A percentile compares a stretch with the other conserved stretches of the same genome.
Conservation (phyloP, 2,113 vertebrate species). For the Dinomys branickii region DNA sequence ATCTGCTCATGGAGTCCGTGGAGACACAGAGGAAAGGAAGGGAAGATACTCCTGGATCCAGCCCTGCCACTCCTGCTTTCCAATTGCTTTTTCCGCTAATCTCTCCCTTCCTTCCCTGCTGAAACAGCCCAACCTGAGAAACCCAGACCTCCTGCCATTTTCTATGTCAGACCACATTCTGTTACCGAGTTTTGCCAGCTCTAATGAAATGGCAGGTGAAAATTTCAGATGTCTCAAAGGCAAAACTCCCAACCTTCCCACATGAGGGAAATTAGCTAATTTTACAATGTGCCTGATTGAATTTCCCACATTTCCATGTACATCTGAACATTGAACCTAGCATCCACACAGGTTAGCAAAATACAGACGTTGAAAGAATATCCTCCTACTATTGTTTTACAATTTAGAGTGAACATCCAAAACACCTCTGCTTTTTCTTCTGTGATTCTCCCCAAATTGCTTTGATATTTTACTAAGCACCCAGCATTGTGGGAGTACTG, state of each 20-base stretch:
- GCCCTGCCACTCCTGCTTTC: neutral
- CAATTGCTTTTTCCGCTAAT: neutral
- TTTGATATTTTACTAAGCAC: neutral
- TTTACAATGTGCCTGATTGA: neutral
- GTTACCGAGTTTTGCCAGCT: neutral
- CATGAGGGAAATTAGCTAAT: neutral
- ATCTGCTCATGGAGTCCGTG: neutral
- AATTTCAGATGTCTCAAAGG: neutral
- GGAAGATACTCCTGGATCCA: neutral
- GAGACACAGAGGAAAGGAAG: neutral
- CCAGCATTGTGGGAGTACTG: neutral
- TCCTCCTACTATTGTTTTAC: neutral
- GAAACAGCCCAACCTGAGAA: neutral
- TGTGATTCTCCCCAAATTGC: neutral
- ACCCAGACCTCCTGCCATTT: neutral
- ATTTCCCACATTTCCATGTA: neutral
- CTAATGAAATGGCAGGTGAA: neutral
- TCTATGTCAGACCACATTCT: neutral
- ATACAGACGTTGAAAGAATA: neutral
- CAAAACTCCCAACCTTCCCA: neutral
- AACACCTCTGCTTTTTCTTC: neutral
- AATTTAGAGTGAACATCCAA: neutral
- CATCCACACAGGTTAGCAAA: neutral
- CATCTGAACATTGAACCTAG: neutral
- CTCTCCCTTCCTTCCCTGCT: neutral